Conservation (phyloP, 1,140 invertebrate genomes). For the Solen grandis region DNA sequence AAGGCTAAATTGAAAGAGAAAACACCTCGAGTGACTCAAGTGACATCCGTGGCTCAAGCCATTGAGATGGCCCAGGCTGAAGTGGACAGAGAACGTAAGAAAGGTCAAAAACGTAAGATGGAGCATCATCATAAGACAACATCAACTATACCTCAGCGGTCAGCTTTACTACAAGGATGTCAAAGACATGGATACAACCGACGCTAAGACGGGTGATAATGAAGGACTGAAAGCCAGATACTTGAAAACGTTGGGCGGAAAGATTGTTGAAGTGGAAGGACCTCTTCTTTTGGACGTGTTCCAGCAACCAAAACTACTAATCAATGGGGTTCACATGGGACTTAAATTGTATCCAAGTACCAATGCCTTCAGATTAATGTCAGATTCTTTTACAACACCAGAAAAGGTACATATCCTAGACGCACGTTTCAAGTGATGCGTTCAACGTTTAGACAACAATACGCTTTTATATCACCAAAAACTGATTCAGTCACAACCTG, state of each 20-base stretch:
- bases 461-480: too few relatives aligned
- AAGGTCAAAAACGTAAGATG: slow-evolving; percentile 33
- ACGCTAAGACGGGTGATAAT: background rate
- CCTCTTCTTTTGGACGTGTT: slow-evolving; percentile 20
- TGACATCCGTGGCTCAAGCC: slow-evolving; percentile 28
- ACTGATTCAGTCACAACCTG: too few relatives aligned
- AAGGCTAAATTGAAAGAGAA: too few relatives aligned
- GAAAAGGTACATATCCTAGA: background rate
- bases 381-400: background rate
- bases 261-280: slow-evolving; percentile 18
- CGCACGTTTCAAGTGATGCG: background rate
- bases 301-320: background rate
- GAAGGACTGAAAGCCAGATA: slow-evolving; percentile 10
- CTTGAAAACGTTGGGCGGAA: slow-evolving; percentile 29
- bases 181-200: background rate
- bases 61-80: slow-evolving; percentile 48
- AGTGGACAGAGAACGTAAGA: slow-evolving; percentile 18
- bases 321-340: background rate
- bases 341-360: background rate
- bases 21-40: slow-evolving; percentile 21
- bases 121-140: background rate
- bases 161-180: background rate
- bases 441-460: background rate
- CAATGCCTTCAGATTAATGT: background rate
- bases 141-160: background rate